Evolutionary conservation across 2,797 vertebrate genomes (phyloP).

Genomic region (Cottoperca gobio): DNA sequence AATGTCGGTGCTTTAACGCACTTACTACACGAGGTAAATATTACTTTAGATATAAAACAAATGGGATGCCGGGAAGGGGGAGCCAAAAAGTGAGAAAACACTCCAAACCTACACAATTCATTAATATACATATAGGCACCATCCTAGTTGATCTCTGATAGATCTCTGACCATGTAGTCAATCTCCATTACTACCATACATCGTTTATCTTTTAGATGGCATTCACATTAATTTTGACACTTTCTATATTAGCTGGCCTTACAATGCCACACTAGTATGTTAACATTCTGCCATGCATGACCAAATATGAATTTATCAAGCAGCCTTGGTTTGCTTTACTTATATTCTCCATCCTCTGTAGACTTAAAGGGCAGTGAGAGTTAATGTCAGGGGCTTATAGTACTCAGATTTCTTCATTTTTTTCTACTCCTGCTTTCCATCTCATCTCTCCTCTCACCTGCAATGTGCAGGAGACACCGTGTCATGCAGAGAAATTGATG

Average conservation of each 20-base stretch:
- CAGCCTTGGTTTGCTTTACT: constrained; percentile 17
- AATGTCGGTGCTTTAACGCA: not conserved
- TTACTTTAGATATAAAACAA: not conserved
- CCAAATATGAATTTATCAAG: constrained; percentile 13
- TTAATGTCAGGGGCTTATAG: constrained; percentile 29
- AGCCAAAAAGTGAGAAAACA: not conserved
- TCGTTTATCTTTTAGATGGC: constrained; percentile 21
- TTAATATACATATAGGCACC: not conserved
- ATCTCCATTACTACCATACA: not conserved
- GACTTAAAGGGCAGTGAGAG: constrained; percentile 23
- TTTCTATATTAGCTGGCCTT: constrained; percentile 3
- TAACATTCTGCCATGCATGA: constrained; percentile 9
- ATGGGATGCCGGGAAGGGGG: too few relatives aligned
- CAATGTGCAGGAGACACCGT: constrained; percentile 6
- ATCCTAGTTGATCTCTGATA: not conserved
- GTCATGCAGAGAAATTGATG: constrained; percentile 17
- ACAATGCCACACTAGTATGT: constrained; percentile 3
- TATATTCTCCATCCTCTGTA: not conserved
- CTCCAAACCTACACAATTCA: not conserved
- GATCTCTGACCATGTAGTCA: not conserved
- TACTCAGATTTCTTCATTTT: not conserved
- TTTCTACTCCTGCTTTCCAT: not conserved
- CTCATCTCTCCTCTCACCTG: not conserved
- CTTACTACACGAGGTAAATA: not conserved
- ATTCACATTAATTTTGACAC: constrained; percentile 17